Evolutionary conservation across 2,113 vertebrate species (phyloP).

Genomic region (Chionomys nivalis): DNA sequence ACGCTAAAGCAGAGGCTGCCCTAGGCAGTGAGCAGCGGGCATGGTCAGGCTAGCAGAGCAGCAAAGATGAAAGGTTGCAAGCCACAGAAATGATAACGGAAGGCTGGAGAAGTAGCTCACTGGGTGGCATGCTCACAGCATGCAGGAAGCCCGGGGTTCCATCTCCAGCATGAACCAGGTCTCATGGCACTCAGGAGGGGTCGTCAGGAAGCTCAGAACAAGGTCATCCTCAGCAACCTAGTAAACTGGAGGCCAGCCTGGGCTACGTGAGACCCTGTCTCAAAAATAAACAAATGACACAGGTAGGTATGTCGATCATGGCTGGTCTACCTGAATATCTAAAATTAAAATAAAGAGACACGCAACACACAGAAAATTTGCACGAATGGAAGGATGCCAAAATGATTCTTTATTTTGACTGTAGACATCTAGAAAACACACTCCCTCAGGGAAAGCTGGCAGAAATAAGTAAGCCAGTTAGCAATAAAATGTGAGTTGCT

Average conservation of each 20-base stretch:
- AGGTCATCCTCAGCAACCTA: background rate
- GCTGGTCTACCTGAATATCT: background rate
- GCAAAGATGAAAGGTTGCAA: background rate
- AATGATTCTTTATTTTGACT: background rate
- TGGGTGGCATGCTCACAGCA: background rate
- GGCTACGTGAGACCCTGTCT: background rate
- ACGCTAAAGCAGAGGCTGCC: background rate
- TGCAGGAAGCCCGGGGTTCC: background rate
- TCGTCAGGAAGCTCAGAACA: background rate
- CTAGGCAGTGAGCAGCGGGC: no score
- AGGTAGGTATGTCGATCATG: background rate
- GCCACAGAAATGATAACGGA: background rate
- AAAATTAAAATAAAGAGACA: background rate
- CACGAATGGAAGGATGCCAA: background rate
- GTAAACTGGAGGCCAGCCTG: background rate
- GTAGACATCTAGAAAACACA: background rate
- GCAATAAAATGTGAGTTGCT: background rate
- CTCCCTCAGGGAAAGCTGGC: accelerated
- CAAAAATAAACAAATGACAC: background rate
- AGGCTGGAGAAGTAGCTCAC: background rate
- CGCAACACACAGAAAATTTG: background rate
- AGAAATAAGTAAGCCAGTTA: background rate
- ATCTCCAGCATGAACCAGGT: background rate
- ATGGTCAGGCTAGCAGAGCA: no score
- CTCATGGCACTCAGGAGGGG: background rate